Evolutionary conservation across 2,888 invertebrate species (phyloP).

Genomic region (Drosophila formosana): DNA sequence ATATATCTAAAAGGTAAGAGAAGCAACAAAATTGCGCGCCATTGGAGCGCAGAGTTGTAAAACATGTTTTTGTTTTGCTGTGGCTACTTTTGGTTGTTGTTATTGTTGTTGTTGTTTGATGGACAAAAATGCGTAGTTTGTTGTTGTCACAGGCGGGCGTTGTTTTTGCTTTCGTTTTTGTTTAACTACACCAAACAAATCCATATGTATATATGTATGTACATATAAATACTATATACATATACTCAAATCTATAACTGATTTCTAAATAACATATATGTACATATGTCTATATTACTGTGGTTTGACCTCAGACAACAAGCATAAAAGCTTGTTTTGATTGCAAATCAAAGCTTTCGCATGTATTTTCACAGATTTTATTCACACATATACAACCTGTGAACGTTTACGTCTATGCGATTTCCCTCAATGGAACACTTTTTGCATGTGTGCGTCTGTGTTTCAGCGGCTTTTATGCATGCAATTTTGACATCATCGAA

Average conservation of each 20-base stretch:
- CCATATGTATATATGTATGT: not conserved
- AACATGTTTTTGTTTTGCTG: constrained; percentile 72
- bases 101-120: constrained; percentile 21
- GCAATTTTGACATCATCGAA: constrained; percentile 33
- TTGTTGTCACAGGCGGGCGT: constrained; percentile 31
- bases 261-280: constrained; percentile 35
- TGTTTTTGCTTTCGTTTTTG: constrained; percentile 62
- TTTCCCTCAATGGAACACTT: constrained; percentile 40
- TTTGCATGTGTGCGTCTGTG: constrained; percentile 1
- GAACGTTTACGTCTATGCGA: constrained; percentile 3
- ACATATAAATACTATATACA: not conserved
- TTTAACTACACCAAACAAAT: not conserved
- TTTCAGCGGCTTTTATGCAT: constrained; percentile 12
- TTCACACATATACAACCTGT: not conserved
- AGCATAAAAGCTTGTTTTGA: constrained; percentile 44
- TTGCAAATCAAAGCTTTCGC: constrained; percentile 34
- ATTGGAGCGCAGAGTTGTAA: constrained; percentile 71
- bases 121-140: constrained; percentile 71
- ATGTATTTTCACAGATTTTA: constrained; percentile 4
- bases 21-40: constrained; percentile 70
- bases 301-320: constrained; percentile 73
- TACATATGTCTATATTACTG: constrained; percentile 23
- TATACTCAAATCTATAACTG: not conserved
- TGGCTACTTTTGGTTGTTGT: constrained; percentile 31
- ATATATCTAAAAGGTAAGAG: constrained; percentile 56